These are phyloP conservation scores for Halisarca cf. caerulea DNA, from an alignment of 37 sponge, comb jelly and placozoan genomes.

Conservation along the genomic window DNA sequence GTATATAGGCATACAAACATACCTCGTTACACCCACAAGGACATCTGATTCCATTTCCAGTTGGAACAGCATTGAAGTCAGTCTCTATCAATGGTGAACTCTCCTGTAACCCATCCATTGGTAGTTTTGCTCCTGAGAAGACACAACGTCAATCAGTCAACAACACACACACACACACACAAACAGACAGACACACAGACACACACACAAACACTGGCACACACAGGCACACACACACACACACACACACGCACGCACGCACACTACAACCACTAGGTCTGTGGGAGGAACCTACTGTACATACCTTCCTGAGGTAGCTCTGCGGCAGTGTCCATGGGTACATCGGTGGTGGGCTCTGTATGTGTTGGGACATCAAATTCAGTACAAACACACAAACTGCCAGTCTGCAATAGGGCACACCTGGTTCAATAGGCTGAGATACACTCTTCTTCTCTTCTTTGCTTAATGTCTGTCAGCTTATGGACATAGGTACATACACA, in stretches of 20 bases:
- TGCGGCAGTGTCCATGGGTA: background rate
- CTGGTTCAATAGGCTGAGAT: too few relatives aligned
- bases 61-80: background rate
- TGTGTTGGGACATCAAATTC: too few relatives aligned
- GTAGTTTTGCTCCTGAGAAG: background rate
- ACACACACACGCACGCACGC: too few relatives aligned
- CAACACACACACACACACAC: too few relatives aligned
- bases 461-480: too few relatives aligned
- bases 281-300: background rate
- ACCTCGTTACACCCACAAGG: slow-evolving; percentile 73
- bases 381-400: too few relatives aligned
- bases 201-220: too few relatives aligned
- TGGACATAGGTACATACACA: too few relatives aligned
- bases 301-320: background rate
- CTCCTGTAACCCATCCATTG: background rate
- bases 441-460: too few relatives aligned
- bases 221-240: too few relatives aligned
- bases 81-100: background rate
- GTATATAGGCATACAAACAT: background rate
- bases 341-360: background rate
- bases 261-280: background rate
- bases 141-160: background rate
- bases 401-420: too few relatives aligned
- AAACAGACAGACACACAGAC: too few relatives aligned
- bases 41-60: slow-evolving; percentile 46